These are phyloP conservation scores for Phaetusa simplex DNA, from an alignment of 2,113 vertebrate genomes.

Conservation along the genomic window DNA sequence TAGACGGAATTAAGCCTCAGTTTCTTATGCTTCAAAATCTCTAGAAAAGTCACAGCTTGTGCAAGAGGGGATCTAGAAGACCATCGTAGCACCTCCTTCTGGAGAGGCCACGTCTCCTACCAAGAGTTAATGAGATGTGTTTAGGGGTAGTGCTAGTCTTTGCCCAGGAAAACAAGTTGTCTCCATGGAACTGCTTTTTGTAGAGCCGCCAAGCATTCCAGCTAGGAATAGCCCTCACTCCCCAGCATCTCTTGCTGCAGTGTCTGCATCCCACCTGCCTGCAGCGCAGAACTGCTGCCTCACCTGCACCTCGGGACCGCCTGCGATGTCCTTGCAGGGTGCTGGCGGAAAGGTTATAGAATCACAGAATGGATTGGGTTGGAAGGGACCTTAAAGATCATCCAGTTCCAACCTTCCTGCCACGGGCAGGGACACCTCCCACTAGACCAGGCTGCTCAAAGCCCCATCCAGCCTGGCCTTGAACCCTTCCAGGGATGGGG, in stretches of 20 bases:
- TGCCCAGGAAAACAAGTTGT: not conserved
- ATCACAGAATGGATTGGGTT: not conserved
- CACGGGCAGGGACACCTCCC: not conserved
- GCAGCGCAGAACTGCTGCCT: not conserved
- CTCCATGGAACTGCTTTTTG: not conserved
- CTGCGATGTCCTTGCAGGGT: accelerated
- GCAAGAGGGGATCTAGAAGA: not conserved
- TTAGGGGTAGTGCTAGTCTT: not conserved
- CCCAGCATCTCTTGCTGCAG: not conserved
- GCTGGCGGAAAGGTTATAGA: not conserved
- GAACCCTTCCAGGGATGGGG: not conserved
- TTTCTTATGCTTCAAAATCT: not conserved
- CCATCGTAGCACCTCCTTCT: not conserved
- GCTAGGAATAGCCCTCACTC: not conserved
- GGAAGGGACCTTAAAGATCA: not conserved
- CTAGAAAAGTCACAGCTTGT: not conserved
- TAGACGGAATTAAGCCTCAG: not conserved
- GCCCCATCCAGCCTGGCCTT: not conserved
- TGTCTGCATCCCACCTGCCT: not conserved
- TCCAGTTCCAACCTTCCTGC: not conserved
- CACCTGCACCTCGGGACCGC: not conserved
- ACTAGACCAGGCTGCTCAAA: not conserved
- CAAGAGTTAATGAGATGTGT: not conserved
- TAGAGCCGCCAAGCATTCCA: not conserved
- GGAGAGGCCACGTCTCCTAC: not conserved